Evolutionary conservation across 2,113 vertebrate species (phyloP), one percentile per base, ranked within the genome.

Genomic region (Choloepus hoffmanni): DNA sequence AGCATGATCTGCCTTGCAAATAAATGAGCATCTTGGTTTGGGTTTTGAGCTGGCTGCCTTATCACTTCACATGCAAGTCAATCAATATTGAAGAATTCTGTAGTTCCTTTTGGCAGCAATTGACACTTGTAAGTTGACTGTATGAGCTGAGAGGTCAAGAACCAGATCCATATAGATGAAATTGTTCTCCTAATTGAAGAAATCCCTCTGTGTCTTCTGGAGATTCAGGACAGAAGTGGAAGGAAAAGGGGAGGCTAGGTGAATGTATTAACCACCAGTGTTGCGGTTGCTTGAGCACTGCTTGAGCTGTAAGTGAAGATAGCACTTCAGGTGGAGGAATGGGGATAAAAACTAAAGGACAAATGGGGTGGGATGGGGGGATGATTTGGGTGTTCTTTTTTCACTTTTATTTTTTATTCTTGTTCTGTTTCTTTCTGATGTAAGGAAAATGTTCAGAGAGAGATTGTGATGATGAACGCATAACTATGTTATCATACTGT

Each of bases 71-170:
- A 91, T 2, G 36, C 36, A 36, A 60, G 85, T 85, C 90, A 86
- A 63, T 97, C 92, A 89, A 33, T 74, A 88, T 86, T 96, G 84
- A 88, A 95, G 91, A 95, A 94, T 67, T 87, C 78, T 87, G 74
- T 58, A 33, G 74, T 83, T 82, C 73, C 67, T 62, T 28, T 84
- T 83, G 74, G 93, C 67, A 63, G 70, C 87, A 74, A 0, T 30
- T 85, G 81, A 79, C 77, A 93, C 50, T n/a, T 58, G 90, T 36
- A 40, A 76, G 67, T 95, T 83, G 92, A 76, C 62, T 62, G 4
- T 83, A 68, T 95, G 89, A 85, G 55, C 86, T 21, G 13, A 86
- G 74, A 68, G 73, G 63, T 83, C 96, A 87, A 74, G 92, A 92
- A 88, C 26, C 81, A 58, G n/a, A 83, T 70, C 78, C 36, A 4